Conservation (phyloP, 2,113 vertebrate species). For the Nematolebias whitei region DNA sequence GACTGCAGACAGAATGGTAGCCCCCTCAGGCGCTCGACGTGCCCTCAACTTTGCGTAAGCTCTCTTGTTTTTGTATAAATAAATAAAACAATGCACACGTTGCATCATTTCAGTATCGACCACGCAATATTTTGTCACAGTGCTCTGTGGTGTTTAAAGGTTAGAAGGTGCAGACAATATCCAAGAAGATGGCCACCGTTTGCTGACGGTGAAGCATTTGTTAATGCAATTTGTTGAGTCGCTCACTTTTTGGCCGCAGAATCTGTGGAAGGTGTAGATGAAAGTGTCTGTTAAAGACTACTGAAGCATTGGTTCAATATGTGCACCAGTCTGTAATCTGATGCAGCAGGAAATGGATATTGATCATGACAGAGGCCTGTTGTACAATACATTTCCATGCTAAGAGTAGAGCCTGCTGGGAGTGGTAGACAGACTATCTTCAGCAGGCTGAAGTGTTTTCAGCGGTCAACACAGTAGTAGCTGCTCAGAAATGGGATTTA, state of each 20-base stretch:
- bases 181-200: constrained; percentile 53
- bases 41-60: constrained; percentile 91
- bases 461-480: constrained; percentile 4
- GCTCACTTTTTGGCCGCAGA: constrained; percentile 57
- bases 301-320: constrained; percentile 76
- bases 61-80: constrained; percentile 6
- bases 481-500: constrained; percentile 11
- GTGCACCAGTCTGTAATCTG: constrained; percentile 70
- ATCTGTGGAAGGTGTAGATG: constrained; percentile 70
- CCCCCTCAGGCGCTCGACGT: constrained; percentile 88
- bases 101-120: constrained; percentile 45
- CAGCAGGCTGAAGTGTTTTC: constrained; percentile 14
- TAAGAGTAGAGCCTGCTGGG: constrained; percentile 34
- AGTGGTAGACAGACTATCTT: constrained; percentile 38
- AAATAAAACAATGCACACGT: not conserved
- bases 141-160: constrained; percentile 46
- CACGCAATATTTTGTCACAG: constrained; percentile 54
- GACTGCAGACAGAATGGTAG: constrained; percentile 89
- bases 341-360: constrained; percentile 78
- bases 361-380: constrained; percentile 72
- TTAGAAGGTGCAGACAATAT: constrained; percentile 52
- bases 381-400: constrained; percentile 50
- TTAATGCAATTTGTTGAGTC: constrained; percentile 75
- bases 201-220: constrained; percentile 62
- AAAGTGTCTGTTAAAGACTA: constrained; percentile 78